Evolutionary conservation across 2,797 vertebrate genomes (phyloP), one percentile per base, ranked within the genome.

Genomic region (Pachyuromys duprasi): DNA sequence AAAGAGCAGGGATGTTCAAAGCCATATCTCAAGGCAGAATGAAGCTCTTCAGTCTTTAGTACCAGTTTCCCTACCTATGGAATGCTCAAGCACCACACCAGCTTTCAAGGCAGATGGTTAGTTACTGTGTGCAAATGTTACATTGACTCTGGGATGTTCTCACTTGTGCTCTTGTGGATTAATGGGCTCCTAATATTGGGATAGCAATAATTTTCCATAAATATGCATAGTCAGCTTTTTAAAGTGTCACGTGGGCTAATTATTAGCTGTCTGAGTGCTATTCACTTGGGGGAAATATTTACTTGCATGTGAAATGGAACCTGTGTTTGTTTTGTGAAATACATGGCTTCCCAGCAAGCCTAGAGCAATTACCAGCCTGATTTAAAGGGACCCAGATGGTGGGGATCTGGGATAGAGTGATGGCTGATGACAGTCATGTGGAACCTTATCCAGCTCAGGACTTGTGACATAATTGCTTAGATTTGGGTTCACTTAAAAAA

Each of bases 31-130:
- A 49, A 74, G 76, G 39, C 53, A 53, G 36, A 84, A 33, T 1
- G 11, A 78, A 1, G 3, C 9, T 75, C 63, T 86, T n/a, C 60
- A 24, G 28, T 72, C 31, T 33, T 91, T 78, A 75, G 24, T 33
- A 80, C 9, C 88, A 93, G 81, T 76, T 14, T 31, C 14, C 72
- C 62, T 86, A 96, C 94, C 96, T 97, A 86, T 53, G 42, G 81
- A 87, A 94, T 81, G 53, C 67, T 78, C 78, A n/a, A 55, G 63
- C 45, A 33, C 84, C 70, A 95, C 14, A 26, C 65, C 95, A 89
- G 92, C 97, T 98, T 98, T 97, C 97, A 96, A 98, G 98, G 98
- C 98, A 98, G 98, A 98, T 98, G 98, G 98, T 84, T 98, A 97
- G 98, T 98, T 98, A 98, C 97, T 97, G 96, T 72, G 28, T 93